A percentile compares a stretch with the other conserved stretches of the same genome.
Evolutionary conservation across 1,140 invertebrate genomes (phyloP).

Genomic region (Lucilia cuprina): DNA sequence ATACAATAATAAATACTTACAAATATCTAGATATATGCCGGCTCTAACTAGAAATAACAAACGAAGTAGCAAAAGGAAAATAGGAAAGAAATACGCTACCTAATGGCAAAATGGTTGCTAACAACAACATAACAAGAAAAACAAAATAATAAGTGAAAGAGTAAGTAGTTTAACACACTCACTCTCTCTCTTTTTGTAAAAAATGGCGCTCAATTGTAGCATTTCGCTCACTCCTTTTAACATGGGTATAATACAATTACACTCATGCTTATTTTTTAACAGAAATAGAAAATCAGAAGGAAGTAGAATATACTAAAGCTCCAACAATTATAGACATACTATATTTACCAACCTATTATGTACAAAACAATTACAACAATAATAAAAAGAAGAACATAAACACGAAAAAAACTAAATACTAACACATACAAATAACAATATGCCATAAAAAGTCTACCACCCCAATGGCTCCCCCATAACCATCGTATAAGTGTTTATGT

Average conservation of each 20-base stretch:
- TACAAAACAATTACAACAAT: background rate
- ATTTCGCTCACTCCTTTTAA: background rate
- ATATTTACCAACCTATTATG: too few species aligned
- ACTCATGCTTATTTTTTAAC: background rate
- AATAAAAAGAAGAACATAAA: background rate
- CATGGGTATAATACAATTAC: background rate
- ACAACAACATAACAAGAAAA: background rate
- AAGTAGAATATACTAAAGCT: background rate
- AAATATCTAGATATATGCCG: too few species aligned
- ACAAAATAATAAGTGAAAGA: background rate
- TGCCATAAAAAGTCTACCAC: background rate
- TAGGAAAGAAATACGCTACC: background rate
- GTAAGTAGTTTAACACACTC: background rate
- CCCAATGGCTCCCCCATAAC: background rate
- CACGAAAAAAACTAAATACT: background rate
- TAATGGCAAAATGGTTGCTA: background rate
- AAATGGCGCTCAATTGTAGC: background rate
- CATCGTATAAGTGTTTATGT: background rate
- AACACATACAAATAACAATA: background rate
- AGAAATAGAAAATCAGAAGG: too few species aligned
- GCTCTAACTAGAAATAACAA: background rate
- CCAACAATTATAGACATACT: background rate
- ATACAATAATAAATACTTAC: too few species aligned
- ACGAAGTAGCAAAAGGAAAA: background rate
- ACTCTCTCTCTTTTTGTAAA: background rate